phyloP scores from a whole-genome alignment of 2,797 vertebrate genomes.

The Schizothorax lantsangensis region DNA sequence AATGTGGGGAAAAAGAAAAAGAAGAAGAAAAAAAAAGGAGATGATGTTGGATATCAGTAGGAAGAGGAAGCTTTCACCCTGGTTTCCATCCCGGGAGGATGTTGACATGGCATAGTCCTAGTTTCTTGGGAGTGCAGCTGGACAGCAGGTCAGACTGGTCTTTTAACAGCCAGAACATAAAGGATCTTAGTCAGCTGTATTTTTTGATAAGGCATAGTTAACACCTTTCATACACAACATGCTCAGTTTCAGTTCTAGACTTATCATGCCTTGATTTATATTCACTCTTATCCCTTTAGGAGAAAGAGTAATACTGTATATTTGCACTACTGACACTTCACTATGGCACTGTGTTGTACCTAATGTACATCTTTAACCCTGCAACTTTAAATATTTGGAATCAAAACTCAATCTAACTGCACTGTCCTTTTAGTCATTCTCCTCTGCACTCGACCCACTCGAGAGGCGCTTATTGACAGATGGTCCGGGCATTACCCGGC shows the following conservation, averaged over 20 bases:
- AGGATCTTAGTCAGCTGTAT: neutral
- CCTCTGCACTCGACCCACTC: slow-evolving; percentile 32
- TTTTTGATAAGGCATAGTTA: too few relatives aligned
- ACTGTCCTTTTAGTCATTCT: slow-evolving; percentile 16
- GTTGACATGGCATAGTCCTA: slow-evolving; percentile 8
- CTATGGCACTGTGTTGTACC: neutral
- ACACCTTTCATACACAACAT: neutral
- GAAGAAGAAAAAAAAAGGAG: neutral
- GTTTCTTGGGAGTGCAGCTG: slow-evolving; percentile 4
- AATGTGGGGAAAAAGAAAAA: neutral
- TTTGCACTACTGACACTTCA: neutral
- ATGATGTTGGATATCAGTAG: neutral
- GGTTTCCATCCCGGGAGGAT: slow-evolving; percentile 13
- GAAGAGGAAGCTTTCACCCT: slow-evolving; percentile 9
- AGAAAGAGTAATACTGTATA: neutral
- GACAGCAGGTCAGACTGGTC: neutral
- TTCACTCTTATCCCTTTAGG: neutral
- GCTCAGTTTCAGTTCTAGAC: neutral
- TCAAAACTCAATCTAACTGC: neutral
- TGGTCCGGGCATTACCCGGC: slow-evolving; percentile 46
- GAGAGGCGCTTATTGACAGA: slow-evolving; percentile 43
- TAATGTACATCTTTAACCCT: neutral
- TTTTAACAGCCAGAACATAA: neutral
- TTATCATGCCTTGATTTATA: neutral
- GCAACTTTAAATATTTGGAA: slow-evolving; percentile 19